Conservation (phyloP, 2,888 invertebrate genomes). For the Yponomeuta malinellus region DNA sequence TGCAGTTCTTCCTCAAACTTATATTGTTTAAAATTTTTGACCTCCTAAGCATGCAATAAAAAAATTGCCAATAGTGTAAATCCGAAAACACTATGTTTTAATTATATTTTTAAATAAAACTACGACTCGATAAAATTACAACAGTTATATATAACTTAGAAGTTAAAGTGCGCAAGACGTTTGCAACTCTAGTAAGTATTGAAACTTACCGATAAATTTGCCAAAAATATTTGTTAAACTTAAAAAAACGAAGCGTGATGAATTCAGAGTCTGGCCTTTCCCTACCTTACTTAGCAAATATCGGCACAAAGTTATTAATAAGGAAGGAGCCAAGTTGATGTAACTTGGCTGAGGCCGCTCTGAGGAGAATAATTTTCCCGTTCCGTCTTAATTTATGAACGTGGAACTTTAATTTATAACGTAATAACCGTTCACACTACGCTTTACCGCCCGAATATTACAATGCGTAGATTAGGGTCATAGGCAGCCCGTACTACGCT, state of each 20-base stretch:
- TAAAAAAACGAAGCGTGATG: neutral
- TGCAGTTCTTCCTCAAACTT: too few species aligned
- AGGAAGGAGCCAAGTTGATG: neutral
- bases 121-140: too few species aligned
- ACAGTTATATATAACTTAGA: too few species aligned
- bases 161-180: too few species aligned
- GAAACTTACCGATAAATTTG: neutral
- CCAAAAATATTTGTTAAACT: neutral
- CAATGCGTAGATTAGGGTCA: neutral
- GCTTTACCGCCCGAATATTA: neutral
- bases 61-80: too few species aligned
- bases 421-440: slow-evolving; percentile 4
- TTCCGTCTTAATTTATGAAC: slow-evolving; percentile 9
- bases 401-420: slow-evolving; percentile 8
- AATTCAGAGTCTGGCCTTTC: neutral
- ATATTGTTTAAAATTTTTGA: too few species aligned
- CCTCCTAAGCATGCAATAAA: too few species aligned
- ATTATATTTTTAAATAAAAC: too few species aligned
- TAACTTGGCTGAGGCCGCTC: neutral
- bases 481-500: too few species aligned
- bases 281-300: neutral
- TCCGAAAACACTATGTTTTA: too few species aligned
- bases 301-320: neutral
- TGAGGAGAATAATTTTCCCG: slow-evolving; percentile 6
- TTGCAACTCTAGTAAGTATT: too few species aligned